These are phyloP conservation scores for Melanogrammus aeglefinus DNA, from an alignment of 2,797 vertebrate genomes.

Conservation along the genomic window DNA sequence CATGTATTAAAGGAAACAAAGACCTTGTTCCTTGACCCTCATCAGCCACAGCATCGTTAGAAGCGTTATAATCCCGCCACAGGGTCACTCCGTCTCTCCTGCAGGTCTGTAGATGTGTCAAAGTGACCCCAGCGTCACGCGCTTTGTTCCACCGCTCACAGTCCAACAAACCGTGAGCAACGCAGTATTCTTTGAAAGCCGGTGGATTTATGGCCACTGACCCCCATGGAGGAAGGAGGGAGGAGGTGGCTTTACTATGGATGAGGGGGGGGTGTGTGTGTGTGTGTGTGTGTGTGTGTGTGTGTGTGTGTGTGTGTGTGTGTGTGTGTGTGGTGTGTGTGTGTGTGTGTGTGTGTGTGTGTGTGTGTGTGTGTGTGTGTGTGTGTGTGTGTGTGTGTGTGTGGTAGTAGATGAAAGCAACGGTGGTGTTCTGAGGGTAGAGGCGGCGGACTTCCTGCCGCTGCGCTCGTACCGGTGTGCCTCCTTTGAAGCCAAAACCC, in stretches of 20 bases:
- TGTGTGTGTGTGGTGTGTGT: no score
- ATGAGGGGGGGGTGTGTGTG: not conserved
- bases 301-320: no score
- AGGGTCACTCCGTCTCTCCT: no score
- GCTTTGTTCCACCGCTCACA: not conserved
- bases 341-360: no score
- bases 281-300: no score
- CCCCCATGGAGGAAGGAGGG: not conserved
- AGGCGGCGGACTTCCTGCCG: constrained; percentile 52
- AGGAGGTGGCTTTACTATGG: not conserved
- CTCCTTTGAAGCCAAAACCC: constrained; percentile 51
- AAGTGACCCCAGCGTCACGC: no score
- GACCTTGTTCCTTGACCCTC: not conserved
- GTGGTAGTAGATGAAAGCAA: constrained; percentile 16
- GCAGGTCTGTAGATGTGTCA: no score
- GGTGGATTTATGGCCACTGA: not conserved
- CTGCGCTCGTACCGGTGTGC: constrained; percentile 30
- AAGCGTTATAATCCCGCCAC: no score
- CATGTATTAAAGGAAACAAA: not conserved
- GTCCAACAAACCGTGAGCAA: not conserved
- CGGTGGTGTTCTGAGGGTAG: constrained; percentile 35
- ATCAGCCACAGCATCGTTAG: no score
- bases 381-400: not conserved
- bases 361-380: no score
- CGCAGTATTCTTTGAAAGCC: not conserved